Evolutionary conservation across 2,888 invertebrate genomes (phyloP).

Genomic region (Cheilosia grossa): DNA sequence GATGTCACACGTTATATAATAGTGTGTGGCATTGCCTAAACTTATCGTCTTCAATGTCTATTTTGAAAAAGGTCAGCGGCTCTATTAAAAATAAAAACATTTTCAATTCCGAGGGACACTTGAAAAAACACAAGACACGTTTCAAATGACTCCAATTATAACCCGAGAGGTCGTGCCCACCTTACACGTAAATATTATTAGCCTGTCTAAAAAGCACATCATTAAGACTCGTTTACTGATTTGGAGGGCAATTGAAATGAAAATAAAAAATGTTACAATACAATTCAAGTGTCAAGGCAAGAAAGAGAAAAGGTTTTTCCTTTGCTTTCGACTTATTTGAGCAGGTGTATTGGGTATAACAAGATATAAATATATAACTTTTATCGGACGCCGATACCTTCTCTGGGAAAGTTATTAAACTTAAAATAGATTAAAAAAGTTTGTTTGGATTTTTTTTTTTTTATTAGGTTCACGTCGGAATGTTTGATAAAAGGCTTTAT

Average conservation of each 20-base stretch:
- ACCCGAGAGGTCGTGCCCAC: slow-evolving; percentile 2
- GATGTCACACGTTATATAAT: not conserved
- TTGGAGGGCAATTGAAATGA: not conserved
- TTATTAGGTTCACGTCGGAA: too few species aligned
- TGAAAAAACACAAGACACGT: not conserved
- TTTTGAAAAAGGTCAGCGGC: not conserved
- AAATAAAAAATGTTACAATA: not conserved
- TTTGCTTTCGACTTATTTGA: too few species aligned
- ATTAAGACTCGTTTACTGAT: not conserved
- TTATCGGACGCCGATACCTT: too few species aligned
- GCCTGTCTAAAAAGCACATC: slow-evolving; percentile 1
- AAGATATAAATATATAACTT: too few species aligned
- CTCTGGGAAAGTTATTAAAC: too few species aligned
- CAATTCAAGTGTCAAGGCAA: too few species aligned
- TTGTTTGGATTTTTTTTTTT: too few species aligned
- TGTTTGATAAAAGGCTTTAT: too few species aligned
- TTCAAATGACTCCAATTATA: slow-evolving; percentile 5
- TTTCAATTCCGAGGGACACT: slow-evolving; percentile 12
- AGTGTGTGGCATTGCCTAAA: not conserved
- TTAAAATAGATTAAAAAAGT: too few species aligned
- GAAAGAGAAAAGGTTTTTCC: too few species aligned
- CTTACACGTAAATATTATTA: not conserved
- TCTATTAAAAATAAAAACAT: not conserved
- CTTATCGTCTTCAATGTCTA: not conserved
- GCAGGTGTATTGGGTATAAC: too few species aligned